Base-by-base conservation (phyloP, 2,797 vertebrate species). In the Hydrolagus colliei region DNA sequence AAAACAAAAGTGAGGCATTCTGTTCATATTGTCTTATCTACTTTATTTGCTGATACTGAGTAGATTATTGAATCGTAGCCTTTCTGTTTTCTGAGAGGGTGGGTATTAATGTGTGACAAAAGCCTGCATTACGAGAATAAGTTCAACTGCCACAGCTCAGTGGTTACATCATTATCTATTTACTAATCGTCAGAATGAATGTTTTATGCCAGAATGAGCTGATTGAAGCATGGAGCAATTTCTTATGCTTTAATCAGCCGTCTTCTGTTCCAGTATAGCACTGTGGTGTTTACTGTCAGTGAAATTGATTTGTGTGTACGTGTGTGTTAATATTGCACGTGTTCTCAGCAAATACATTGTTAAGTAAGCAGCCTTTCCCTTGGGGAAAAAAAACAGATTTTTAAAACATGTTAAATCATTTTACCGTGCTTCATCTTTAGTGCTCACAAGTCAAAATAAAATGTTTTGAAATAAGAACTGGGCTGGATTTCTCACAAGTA, bases 161-260 rank as follows among this genome's bases (percentile, higher is more conserved):
- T 84, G 20, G 35, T 71, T 67, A n/a, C 27, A 82, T 80, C 78
- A 68, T 16, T 32, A 82, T 82, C 63, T 82, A 9, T 63, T 32
- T 16, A 67, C 9, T 67, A 20, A 65, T 35, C 2, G 22, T 20
- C 27, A 68, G 9, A 9, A 14, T 80, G 77, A 35, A 73, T 3
- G 27, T 22, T n/a, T 41, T 84, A 84, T 68, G 16, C 16, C n/a
- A 32, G 79, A 80, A 18, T 12, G 61, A 79, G 22, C 62, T 77
- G 41, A 59, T 59, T n/a, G 41, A 41, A n/a, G 9, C 52, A 77
- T 61, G 59, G 20, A 59, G 52, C n/a, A 14, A 9, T 6, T 67
- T 35, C 8, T 67, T 11, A 1, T n/a, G 2, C 65, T 68, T 84
- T 84, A 68, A 35, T 41, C 79, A 68, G 16, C 8, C 27, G 1